A percentile compares a stretch with the other conserved stretches of the same genome.
phyloP scores from a whole-genome alignment of 2,797 vertebrate species.

The Spatula clypeata region DNA sequence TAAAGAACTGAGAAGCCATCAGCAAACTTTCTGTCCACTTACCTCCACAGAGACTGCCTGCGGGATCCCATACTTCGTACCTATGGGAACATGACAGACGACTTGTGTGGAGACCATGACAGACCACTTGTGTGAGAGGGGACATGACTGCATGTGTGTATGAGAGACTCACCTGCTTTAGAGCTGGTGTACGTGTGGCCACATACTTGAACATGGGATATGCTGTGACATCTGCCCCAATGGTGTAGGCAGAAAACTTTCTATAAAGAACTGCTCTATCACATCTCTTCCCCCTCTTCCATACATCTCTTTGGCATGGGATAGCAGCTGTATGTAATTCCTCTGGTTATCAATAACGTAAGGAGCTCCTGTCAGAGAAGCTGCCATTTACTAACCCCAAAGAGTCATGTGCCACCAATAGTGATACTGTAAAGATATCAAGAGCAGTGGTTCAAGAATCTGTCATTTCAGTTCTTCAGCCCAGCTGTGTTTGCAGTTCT shows the following conservation, averaged over 20 bases:
- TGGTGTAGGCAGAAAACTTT: background rate
- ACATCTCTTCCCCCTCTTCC: background rate
- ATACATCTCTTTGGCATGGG: background rate
- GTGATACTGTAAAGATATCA: background rate
- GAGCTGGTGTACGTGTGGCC: background rate
- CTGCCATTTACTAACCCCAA: background rate
- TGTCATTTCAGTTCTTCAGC: background rate
- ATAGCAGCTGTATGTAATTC: background rate
- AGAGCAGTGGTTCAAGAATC: background rate
- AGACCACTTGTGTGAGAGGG: background rate
- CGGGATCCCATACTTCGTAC: background rate
- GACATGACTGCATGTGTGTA: rapidly evolving
- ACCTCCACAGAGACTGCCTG: background rate
- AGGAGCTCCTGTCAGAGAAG: background rate
- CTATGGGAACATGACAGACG: background rate
- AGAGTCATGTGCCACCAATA: too few relatives aligned
- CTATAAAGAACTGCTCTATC: background rate
- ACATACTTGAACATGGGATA: background rate
- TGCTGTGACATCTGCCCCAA: background rate
- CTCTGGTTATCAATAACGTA: background rate
- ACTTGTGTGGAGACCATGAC: background rate
- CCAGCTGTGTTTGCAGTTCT: background rate
- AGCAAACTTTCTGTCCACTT: background rate
- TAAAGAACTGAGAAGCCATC: background rate
- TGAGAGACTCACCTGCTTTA: background rate